Conservation (phyloP, 2,113 vertebrate genomes). For the Embiotoca jacksoni region DNA sequence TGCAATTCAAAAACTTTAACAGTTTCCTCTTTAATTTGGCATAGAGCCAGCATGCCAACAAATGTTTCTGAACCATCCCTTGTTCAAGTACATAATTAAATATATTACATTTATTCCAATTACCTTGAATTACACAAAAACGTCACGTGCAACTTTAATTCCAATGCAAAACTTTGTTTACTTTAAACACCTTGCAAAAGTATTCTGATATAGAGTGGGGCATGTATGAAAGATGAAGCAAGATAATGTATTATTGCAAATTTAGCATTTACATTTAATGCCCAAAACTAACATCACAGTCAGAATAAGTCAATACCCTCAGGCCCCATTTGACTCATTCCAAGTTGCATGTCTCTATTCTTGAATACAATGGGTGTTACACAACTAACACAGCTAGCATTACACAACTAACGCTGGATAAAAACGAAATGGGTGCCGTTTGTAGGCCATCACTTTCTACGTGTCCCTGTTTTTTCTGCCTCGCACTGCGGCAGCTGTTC, state of each 20-base stretch:
- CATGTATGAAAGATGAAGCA: constrained; percentile 3
- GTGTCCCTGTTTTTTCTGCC: constrained; percentile 39
- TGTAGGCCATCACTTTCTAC: constrained; percentile 31
- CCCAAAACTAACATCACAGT: neutral
- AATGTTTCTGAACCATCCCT: neutral
- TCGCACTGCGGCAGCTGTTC: constrained; percentile 55
- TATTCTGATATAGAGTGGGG: neutral
- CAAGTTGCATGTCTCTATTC: constrained; percentile 2
- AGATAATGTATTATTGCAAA: constrained; percentile 4
- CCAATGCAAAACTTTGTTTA: neutral
- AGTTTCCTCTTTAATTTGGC: constrained; percentile 66
- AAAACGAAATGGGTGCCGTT: constrained; percentile 22
- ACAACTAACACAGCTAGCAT: constrained; percentile 27
- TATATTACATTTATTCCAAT: neutral
- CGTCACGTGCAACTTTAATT: neutral
- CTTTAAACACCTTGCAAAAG: neutral
- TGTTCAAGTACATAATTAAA: neutral
- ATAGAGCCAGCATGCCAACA: constrained; percentile 40
- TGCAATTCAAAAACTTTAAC: constrained; percentile 63
- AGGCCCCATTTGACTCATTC: constrained; percentile 11
- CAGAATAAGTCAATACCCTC: constrained; percentile 9
- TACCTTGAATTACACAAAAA: neutral
- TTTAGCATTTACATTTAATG: neutral
- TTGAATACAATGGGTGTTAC: constrained; percentile 38
- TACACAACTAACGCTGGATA: neutral